A percentile compares a stretch with the other conserved stretches of the same genome.
These are phyloP conservation scores for Uloborus plumipes DNA, from an alignment of 2,888 invertebrate genomes.

Conservation along the genomic window DNA sequence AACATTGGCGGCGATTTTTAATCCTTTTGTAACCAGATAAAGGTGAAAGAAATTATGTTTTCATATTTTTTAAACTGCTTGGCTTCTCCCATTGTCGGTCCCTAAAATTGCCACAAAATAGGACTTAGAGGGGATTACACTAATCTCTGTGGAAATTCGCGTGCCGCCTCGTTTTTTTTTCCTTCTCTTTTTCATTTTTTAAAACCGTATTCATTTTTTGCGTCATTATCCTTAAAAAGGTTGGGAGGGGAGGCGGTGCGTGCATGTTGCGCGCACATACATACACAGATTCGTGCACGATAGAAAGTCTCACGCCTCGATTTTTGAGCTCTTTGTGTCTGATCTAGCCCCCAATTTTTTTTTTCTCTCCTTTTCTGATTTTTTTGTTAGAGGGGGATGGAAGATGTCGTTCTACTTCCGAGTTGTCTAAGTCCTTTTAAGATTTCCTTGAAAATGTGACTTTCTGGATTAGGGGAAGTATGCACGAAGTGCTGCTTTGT, in stretches of 20 bases:
- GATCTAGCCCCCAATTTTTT: constrained; percentile 19
- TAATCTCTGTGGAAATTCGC: constrained; percentile 58
- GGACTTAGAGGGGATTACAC: constrained; percentile 54
- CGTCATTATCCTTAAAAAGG: constrained; percentile 21
- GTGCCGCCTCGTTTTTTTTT: constrained; percentile 44
- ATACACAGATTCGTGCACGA: constrained; percentile 30
- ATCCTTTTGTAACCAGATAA: constrained; percentile 49
- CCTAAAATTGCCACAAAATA: constrained; percentile 56
- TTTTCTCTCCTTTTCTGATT: constrained; percentile 21
- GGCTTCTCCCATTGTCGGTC: constrained; percentile 27
- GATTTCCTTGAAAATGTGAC: constrained; percentile 61
- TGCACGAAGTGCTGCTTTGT: constrained; percentile 29
- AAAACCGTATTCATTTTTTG: constrained; percentile 15
- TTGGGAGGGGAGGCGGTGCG: constrained; percentile 23
- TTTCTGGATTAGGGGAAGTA: constrained; percentile 33
- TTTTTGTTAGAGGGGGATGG: neutral
- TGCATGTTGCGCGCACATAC: constrained; percentile 24
- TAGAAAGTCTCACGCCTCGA: constrained; percentile 54
- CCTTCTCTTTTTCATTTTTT: constrained; percentile 3
- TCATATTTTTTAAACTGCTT: constrained; percentile 42
- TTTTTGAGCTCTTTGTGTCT: constrained; percentile 34
- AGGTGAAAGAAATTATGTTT: constrained; percentile 54
- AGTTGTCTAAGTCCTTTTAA: constrained; percentile 54
- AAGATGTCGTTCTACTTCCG: constrained; percentile 56
- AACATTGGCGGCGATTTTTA: constrained; percentile 25